These are phyloP conservation scores for Brienomyrus longianalis DNA, from an alignment of 2,113 vertebrate genomes.

Conservation along the genomic window DNA sequence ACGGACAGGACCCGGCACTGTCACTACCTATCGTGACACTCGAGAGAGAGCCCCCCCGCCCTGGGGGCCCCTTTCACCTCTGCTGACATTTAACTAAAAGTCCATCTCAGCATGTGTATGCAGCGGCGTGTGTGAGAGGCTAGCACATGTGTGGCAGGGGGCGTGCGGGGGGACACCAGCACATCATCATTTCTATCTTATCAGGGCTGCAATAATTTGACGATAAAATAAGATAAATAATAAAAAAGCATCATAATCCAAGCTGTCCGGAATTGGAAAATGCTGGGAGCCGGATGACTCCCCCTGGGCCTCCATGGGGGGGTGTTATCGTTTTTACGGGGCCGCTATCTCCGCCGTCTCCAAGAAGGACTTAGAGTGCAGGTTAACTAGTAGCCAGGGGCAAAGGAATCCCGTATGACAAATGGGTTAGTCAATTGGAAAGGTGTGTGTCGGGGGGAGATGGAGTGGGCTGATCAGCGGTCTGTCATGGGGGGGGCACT, in stretches of 20 bases:
- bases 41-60: constrained; percentile 42
- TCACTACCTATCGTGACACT: constrained; percentile 37
- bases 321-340: constrained; percentile 58
- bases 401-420: constrained; percentile 42
- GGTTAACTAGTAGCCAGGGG: constrained; percentile 65
- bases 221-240: constrained; percentile 76
- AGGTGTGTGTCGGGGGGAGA: constrained; percentile 13
- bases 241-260: constrained; percentile 77
- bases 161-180: constrained; percentile 51
- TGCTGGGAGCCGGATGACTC: constrained; percentile 74
- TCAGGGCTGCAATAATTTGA: constrained; percentile 74
- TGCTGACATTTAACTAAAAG: constrained; percentile 74
- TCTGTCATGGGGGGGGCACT: constrained; percentile 14
- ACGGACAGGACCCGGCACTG: constrained; percentile 27
- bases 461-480: constrained; percentile 25
- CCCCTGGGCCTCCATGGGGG: constrained; percentile 68
- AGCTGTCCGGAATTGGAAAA: constrained; percentile 81
- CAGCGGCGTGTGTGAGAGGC: not conserved
- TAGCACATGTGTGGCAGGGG: not conserved
- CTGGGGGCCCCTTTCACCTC: constrained; percentile 61
- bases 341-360: constrained; percentile 59
- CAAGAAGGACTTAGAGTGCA: constrained; percentile 54
- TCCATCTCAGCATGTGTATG: constrained; percentile 49
- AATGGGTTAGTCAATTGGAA: constrained; percentile 42
- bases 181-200: constrained; percentile 70